These are phyloP conservation scores for Nomada flava DNA, from an alignment of 2,888 invertebrate genomes.

Conservation along the genomic window DNA sequence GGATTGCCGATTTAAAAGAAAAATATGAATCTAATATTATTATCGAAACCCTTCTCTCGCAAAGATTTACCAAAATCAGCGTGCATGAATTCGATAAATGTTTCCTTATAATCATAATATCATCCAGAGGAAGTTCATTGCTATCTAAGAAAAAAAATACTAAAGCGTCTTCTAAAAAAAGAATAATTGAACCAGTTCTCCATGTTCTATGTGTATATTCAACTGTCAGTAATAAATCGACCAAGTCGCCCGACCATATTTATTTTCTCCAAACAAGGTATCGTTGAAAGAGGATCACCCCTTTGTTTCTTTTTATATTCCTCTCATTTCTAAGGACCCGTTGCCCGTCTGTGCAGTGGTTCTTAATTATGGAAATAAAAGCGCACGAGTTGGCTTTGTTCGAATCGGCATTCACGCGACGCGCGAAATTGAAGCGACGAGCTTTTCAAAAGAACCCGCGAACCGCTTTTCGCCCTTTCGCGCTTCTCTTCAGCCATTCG, in stretches of 20 bases:
- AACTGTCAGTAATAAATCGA: background rate
- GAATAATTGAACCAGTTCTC: background rate
- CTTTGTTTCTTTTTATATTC: background rate
- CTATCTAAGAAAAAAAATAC: no score
- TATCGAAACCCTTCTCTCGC: background rate
- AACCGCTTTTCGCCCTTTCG: slow-evolving; percentile 35
- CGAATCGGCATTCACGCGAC: slow-evolving; percentile 30
- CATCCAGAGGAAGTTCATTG: no score
- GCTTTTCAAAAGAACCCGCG: slow-evolving; percentile 26
- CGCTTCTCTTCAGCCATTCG: slow-evolving; percentile 29
- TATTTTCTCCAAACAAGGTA: background rate
- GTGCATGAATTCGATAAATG: no score
- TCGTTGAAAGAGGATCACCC: no score
- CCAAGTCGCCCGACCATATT: background rate
- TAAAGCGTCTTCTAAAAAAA: background rate
- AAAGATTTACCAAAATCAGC: no score
- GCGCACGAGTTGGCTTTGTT: slow-evolving; percentile 41
- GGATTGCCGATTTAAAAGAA: no score
- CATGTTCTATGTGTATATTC: background rate
- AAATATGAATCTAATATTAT: no score
- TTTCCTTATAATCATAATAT: no score
- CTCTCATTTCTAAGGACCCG: slow-evolving; percentile 5
- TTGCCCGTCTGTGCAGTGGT: slow-evolving; percentile 22
- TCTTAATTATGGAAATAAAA: slow-evolving; percentile 55
- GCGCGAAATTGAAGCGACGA: slow-evolving; percentile 30